These are phyloP conservation scores for Hydriomena furcata DNA, from an alignment of 2,888 invertebrate genomes.

Conservation along the genomic window DNA sequence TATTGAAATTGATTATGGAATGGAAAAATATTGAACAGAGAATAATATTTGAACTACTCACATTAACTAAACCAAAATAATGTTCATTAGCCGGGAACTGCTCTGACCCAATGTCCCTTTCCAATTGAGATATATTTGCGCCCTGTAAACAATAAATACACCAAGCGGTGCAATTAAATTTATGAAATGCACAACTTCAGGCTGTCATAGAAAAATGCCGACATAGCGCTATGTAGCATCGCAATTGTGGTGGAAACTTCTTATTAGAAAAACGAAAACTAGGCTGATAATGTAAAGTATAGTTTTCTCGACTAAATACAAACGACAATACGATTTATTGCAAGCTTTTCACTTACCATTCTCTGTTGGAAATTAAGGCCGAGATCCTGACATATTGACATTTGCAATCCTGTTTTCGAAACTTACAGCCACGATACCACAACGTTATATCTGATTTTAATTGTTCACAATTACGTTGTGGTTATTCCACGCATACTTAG, in stretches of 20 bases:
- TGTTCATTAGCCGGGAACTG: slow-evolving; percentile 99
- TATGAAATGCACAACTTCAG: slow-evolving; percentile 2
- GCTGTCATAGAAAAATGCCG: slow-evolving; percentile 25
- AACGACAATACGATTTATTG: neutral
- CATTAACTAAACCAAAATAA: slow-evolving; percentile 99
- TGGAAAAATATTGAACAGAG: no score
- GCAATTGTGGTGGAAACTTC: slow-evolving; percentile 1
- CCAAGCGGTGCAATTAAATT: slow-evolving; percentile 8
- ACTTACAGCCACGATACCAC: slow-evolving; percentile 48
- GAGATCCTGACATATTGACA: slow-evolving; percentile 84
- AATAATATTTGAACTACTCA: slow-evolving; percentile 81
- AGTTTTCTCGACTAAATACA: neutral
- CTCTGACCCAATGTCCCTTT: slow-evolving; percentile 99
- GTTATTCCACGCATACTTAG: slow-evolving; percentile 61
- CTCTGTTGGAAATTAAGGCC: slow-evolving; percentile 84
- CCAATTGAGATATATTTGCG: slow-evolving; percentile 99
- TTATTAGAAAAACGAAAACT: neutral
- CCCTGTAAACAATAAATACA: slow-evolving; percentile 85
- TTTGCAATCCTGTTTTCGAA: slow-evolving; percentile 78
- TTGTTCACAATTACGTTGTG: slow-evolving; percentile 32
- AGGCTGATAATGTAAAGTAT: neutral
- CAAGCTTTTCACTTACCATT: slow-evolving; percentile 71
- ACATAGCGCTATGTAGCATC: slow-evolving; percentile 10
- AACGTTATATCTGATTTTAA: neutral
- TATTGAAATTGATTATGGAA: no score